These are phyloP conservation scores for Parnassius smintheus DNA, from an alignment of 2,888 invertebrate genomes.

Conservation along the genomic window DNA sequence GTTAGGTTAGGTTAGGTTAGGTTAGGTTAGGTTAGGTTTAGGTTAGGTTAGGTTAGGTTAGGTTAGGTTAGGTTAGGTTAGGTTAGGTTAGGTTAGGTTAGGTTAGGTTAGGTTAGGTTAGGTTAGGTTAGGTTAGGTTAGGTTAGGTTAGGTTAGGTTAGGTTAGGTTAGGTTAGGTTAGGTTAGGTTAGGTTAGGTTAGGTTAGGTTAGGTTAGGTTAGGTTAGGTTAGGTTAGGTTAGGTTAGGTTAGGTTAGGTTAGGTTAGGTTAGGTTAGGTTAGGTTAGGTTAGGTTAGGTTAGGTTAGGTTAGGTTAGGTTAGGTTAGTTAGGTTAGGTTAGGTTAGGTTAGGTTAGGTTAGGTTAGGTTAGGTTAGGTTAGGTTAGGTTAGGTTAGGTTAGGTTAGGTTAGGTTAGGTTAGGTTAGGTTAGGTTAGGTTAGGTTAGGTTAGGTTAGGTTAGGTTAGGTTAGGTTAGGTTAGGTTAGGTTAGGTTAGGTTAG, in stretches of 20 bases:
- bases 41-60: conserved; percentile 15
- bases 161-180: conserved; percentile 5
- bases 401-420: conserved; percentile 14
- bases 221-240: too few relatives aligned
- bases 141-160: conserved; percentile 3
- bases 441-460: conserved; percentile 12
- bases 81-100: conserved; percentile 23
- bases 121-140: conserved; percentile 27
- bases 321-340: conserved; percentile 28
- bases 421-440: conserved; percentile 17
- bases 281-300: conserved; percentile 27
- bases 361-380: conserved; percentile 8
- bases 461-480: conserved; percentile 28
- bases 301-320: conserved; percentile 19
- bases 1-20: too few relatives aligned
- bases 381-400: conserved; percentile 12
- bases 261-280: conserved; percentile 8
- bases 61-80: conserved; percentile 14
- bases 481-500: conserved; percentile 31
- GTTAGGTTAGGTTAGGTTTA: too few relatives aligned
- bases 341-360: conserved; percentile 30
- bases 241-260: too few relatives aligned
- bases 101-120: conserved; percentile 30
- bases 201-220: conserved; percentile 25
- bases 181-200: conserved; percentile 24